Percentiles rank a stretch among this genome's conserved stretches.
Evolutionary conservation across 2,797 vertebrate genomes (phyloP).

Genomic region (Valencia hispanica): DNA sequence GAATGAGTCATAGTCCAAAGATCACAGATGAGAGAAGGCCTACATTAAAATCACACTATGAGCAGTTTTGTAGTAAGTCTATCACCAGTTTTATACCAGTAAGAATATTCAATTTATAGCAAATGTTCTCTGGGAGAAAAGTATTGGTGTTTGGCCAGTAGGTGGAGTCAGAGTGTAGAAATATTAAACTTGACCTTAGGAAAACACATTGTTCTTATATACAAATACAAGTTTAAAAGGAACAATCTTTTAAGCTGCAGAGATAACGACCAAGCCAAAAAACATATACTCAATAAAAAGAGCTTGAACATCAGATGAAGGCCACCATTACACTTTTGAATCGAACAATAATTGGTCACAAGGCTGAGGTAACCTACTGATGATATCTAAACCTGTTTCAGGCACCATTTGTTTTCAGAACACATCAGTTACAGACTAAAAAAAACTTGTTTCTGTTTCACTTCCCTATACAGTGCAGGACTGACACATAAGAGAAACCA

Average conservation of each 20-base stretch:
- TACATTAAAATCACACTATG: conserved; percentile 39
- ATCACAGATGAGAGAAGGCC: conserved; percentile 58
- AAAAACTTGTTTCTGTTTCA: conserved; percentile 2
- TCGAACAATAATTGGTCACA: not conserved
- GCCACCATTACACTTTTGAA: conserved; percentile 7
- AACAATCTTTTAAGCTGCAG: not conserved
- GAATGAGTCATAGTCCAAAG: conserved; percentile 61
- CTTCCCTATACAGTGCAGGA: conserved; percentile 28
- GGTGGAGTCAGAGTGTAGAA: conserved; percentile 63
- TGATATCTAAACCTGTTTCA: conserved; percentile 16
- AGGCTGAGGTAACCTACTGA: conserved; percentile 1
- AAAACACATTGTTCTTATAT: not conserved
- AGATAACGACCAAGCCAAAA: conserved; percentile 16
- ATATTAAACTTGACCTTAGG: conserved; percentile 18
- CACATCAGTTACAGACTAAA: conserved; percentile 32
- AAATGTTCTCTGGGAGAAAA: conserved; percentile 7
- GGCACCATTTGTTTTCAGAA: conserved; percentile 21
- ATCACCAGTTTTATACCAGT: conserved; percentile 30
- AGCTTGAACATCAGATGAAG: conserved; percentile 31
- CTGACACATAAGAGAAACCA: conserved; percentile 16
- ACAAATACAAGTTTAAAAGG: conserved; percentile 1
- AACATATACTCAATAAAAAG: conserved; percentile 32
- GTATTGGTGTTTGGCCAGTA: conserved; percentile 55
- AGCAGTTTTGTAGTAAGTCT: conserved; percentile 16
- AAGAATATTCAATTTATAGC: conserved; percentile 41